Base-by-base conservation (phyloP, 2,888 invertebrate genomes). In the Cephus runcator region DNA sequence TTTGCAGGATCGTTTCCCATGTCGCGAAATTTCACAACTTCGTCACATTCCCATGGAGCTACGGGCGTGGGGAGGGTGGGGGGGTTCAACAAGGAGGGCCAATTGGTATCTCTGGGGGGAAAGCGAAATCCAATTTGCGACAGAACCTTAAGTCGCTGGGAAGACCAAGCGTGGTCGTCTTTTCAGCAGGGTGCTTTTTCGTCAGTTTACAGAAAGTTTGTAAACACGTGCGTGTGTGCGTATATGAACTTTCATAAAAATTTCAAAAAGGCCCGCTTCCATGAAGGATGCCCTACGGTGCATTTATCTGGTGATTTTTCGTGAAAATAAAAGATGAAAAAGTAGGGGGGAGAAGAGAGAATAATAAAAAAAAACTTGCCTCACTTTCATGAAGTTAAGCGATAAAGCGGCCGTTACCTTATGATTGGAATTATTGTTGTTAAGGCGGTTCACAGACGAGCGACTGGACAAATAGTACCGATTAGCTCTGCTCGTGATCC, bases 21-120 rank as follows among this genome's bases (percentile, higher is more conserved):
- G 80, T 82, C 81, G 81, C 81, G 76, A 81, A 81, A 82, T 81
- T 81, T 81, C 83, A 80, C 81, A 83, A 81, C 81, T 80, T 31
- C 12, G 34, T 23, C 71, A 1, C 56, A 56, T 56, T 56, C 56
- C 56, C 56, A 56, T 56, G 23, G 56, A 56, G 56, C 56, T 15
- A 56, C 23, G 23, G 56, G 23, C 56, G 56, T 0, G 56, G 56
- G 12, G 4, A 12, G 36, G 36, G 1, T 1, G 36, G 36, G 12
- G 23, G 23, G 9, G 1, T 9, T 56, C 6, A 15, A 56, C 2
- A 23, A 56, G 56, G 56, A 56, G 56, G 56, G 56, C 56, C 56
- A 56, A 23, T 56, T 56, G 56, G 6, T 56, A 56, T 56, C 23
- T 56, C 56, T 40, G 15, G 56, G 6, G 40, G 56, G 56, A 56